A percentile compares a stretch with the other conserved stretches of the same genome.
These are phyloP conservation scores for Notospermus geniculatus DNA, from an alignment of 1,140 invertebrate species.

Conservation along the genomic window DNA sequence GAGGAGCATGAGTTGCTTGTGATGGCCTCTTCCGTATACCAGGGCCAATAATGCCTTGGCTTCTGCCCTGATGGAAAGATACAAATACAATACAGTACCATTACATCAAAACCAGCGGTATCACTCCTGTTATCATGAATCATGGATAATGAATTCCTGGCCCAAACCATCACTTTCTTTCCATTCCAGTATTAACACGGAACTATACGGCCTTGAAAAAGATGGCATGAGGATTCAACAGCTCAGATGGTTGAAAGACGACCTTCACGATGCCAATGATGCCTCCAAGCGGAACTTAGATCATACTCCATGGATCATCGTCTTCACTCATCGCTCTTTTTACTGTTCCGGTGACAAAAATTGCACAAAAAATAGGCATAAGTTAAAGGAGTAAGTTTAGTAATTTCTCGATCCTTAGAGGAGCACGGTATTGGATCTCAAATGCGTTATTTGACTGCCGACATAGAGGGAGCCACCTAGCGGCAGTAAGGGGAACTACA, in stretches of 20 bases:
- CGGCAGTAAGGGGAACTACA: too few species aligned
- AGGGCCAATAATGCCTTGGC: too few species aligned
- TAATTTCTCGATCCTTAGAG: neutral
- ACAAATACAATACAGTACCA: too few species aligned
- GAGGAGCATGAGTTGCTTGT: too few species aligned
- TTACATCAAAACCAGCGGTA: too few species aligned
- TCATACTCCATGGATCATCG: neutral
- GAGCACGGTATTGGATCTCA: neutral
- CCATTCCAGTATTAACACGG: neutral
- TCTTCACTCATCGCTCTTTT: neutral
- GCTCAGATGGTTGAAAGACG: neutral
- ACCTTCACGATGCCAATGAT: neutral
- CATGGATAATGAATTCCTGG: too few species aligned
- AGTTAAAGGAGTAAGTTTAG: neutral
- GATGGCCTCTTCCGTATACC: too few species aligned
- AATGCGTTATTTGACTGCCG: too few species aligned
- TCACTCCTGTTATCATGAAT: too few species aligned
- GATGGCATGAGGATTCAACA: neutral
- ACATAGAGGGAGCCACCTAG: too few species aligned
- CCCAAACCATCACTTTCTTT: too few species aligned
- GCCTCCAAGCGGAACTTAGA: neutral
- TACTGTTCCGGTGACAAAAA: constrained; percentile 3
- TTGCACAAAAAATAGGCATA: neutral
- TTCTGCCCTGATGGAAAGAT: too few species aligned
- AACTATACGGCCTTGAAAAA: constrained; percentile 1